Conservation (phyloP, 2,888 invertebrate species). For the Dendrolimus houi region DNA sequence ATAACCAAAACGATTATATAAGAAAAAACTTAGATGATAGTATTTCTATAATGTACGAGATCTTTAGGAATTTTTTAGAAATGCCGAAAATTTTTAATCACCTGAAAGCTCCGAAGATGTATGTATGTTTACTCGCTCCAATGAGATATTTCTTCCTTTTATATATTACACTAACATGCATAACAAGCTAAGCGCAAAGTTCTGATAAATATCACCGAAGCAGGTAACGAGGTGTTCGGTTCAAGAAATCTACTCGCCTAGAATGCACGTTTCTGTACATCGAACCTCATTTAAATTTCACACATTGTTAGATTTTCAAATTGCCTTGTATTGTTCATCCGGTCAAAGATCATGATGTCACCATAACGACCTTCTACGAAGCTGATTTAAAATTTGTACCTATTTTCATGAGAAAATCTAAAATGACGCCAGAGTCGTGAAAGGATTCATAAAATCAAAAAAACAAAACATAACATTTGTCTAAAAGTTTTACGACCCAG, state of each 20-base stretch:
- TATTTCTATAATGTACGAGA: not conserved
- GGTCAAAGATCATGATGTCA: slow-evolving; percentile 43
- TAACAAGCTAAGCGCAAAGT: not conserved
- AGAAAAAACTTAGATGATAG: not conserved
- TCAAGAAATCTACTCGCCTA: not conserved
- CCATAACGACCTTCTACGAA: slow-evolving; percentile 18
- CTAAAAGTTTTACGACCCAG: slow-evolving; percentile 10
- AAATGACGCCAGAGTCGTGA: too few species aligned
- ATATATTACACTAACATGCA: not conserved
- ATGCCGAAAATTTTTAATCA: not conserved
- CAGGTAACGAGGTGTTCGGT: not conserved
- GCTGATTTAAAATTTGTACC: too few species aligned
- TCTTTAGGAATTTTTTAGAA: not conserved
- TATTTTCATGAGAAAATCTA: too few species aligned
- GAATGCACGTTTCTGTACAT: not conserved
- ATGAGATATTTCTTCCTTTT: not conserved
- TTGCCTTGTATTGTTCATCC: slow-evolving; percentile 43
- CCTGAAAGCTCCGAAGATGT: not conserved
- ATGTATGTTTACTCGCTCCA: not conserved
- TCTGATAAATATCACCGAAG: not conserved
- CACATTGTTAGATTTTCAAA: slow-evolving; percentile 28
- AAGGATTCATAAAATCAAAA: too few species aligned
- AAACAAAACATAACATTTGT: too few species aligned
- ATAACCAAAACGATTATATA: not conserved
- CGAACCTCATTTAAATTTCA: slow-evolving; percentile 39